phyloP scores from a whole-genome alignment of 2,797 vertebrate genomes.

The Mormyrus proboscirostris region DNA sequence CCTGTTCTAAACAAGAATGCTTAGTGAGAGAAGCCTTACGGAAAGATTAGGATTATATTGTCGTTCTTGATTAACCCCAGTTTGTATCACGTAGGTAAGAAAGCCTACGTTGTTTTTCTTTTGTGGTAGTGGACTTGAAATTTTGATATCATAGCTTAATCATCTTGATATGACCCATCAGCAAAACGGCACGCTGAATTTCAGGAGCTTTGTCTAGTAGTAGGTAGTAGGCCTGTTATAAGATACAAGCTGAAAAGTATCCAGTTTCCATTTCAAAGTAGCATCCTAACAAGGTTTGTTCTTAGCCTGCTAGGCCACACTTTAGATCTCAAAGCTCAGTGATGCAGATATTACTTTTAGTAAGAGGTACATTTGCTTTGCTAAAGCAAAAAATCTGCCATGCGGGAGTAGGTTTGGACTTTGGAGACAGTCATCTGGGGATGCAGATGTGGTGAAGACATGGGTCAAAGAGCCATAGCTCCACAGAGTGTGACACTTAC shows the following conservation, averaged over 20 bases:
- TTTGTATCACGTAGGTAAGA: background rate
- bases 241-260: background rate
- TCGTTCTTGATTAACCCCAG: background rate
- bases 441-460: background rate
- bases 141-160: background rate
- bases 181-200: background rate
- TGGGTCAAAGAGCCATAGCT: background rate
- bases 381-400: background rate
- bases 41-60: background rate
- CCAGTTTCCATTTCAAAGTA: background rate
- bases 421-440: background rate
- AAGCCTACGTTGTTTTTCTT: background rate
- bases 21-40: background rate
- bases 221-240: background rate
- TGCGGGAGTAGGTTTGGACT: background rate
- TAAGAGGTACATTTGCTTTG: background rate
- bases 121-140: background rate
- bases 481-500: slow-evolving; percentile 57
- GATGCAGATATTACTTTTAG: background rate
- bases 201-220: background rate
- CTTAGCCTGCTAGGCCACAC: background rate
- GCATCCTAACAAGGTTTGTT: background rate
- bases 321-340: background rate
- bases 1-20: background rate
- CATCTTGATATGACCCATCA: background rate